These are phyloP conservation scores for Brachyptera risi DNA, from an alignment of 2,888 invertebrate genomes.

Conservation along the genomic window DNA sequence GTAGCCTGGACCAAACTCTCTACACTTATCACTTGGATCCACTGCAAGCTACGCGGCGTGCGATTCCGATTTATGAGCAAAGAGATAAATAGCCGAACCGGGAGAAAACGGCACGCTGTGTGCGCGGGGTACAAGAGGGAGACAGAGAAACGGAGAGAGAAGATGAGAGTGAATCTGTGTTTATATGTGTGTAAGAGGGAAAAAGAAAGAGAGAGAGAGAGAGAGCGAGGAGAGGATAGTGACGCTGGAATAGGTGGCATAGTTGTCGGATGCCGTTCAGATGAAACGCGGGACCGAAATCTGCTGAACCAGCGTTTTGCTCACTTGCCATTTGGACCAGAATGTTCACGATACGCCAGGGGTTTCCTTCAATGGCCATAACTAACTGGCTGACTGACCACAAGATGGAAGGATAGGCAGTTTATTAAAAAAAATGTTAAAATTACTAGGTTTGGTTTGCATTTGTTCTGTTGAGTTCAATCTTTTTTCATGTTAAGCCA, in stretches of 20 bases:
- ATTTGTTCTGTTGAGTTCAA: too few relatives aligned
- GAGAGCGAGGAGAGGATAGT: background rate
- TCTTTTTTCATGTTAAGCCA: too few relatives aligned
- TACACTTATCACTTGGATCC: conserved; percentile 18
- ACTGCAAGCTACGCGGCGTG: too few relatives aligned
- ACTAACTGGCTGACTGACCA: background rate
- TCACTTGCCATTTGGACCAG: background rate
- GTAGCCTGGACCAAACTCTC: background rate
- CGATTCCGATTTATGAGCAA: conserved; percentile 26
- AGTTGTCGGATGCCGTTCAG: too few relatives aligned
- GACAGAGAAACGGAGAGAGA: too few relatives aligned
- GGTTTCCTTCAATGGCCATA: too few relatives aligned
- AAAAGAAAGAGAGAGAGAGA: background rate
- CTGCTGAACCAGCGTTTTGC: conserved; percentile 12
- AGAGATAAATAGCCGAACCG: conserved; percentile 22
- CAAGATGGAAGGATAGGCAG: background rate
- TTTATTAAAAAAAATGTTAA: background rate
- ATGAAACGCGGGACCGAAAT: background rate
- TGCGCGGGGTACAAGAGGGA: background rate
- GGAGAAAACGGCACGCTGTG: background rate
- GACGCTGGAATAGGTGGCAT: background rate
- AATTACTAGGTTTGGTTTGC: too few relatives aligned
- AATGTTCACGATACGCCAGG: background rate
- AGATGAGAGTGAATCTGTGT: too few relatives aligned
- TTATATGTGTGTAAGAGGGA: background rate